Percentiles rank a stretch among this genome's conserved stretches.
Conservation (phyloP, 2,113 vertebrate genomes). For the Girardinichthys multiradiatus region DNA sequence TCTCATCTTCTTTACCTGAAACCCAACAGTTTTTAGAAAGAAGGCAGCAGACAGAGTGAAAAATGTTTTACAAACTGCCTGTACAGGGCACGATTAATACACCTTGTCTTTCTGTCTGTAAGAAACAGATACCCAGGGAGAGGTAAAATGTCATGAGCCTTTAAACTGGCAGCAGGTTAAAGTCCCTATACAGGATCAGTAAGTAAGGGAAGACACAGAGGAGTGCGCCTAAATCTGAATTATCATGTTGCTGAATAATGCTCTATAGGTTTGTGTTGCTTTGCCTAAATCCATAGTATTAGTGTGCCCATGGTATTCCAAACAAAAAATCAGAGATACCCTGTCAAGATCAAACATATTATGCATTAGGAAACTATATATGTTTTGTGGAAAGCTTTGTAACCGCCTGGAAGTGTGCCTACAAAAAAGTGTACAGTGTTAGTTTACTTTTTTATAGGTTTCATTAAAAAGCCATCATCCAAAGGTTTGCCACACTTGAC, state of each 20-base stretch:
- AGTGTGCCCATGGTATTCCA: neutral
- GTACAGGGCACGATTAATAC: neutral
- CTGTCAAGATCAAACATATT: too few species aligned
- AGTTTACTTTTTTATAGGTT: too few species aligned
- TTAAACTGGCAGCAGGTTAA: neutral
- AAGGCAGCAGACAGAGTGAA: too few species aligned
- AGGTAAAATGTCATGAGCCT: neutral
- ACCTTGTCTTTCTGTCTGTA: neutral
- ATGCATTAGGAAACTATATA: too few species aligned
- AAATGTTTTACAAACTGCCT: neutral
- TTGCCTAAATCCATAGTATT: neutral
- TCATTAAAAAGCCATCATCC: too few species aligned
- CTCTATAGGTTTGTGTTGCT: neutral
- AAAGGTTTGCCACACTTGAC: neutral
- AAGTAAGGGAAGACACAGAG: neutral
- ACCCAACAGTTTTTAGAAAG: too few species aligned
- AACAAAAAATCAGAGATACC: neutral
- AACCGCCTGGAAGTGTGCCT: too few species aligned
- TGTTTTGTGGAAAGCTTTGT: too few species aligned
- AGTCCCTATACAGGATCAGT: neutral
- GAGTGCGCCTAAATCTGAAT: too few species aligned
- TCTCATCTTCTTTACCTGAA: too few species aligned
- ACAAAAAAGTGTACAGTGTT: neutral
- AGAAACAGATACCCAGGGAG: neutral
- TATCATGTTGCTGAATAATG: too few species aligned